Evolutionary conservation across 1,140 invertebrate species (phyloP).

Genomic region (Pachypeltis micranthus): DNA sequence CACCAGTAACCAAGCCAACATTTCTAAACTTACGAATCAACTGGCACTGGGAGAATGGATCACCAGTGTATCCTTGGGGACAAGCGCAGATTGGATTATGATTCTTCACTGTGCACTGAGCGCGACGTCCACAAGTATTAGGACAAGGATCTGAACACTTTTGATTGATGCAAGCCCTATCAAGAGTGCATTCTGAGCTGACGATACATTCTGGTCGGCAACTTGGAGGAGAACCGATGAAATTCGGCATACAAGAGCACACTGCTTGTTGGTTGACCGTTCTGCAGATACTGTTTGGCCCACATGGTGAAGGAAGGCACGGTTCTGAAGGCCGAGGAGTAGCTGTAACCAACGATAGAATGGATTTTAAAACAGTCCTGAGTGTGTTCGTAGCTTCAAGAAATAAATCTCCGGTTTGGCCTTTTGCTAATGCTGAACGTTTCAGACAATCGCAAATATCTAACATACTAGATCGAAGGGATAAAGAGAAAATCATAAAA

Average conservation of each 20-base stretch:
- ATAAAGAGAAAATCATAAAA: no score
- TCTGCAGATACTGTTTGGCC: constrained; percentile 52
- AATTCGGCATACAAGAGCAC: constrained; percentile 45
- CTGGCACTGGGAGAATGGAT: constrained; percentile 44
- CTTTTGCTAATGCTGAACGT: no score
- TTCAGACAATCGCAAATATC: no score
- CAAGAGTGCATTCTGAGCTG: constrained; percentile 44
- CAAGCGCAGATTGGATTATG: constrained; percentile 48
- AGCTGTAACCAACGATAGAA: constrained; percentile 6
- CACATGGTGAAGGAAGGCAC: constrained; percentile 58
- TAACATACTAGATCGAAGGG: no score
- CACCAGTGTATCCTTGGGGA: constrained; percentile 40
- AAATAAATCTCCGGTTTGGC: no score
- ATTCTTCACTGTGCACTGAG: constrained; percentile 44
- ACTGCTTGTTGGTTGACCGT: constrained; percentile 39
- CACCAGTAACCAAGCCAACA: constrained; percentile 25
- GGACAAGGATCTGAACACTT: constrained; percentile 49
- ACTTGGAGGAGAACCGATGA: constrained; percentile 41
- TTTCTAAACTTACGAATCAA: constrained; percentile 32
- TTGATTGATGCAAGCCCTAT: constrained; percentile 43
- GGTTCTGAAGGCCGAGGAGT: constrained; percentile 33
- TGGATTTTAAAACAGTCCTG: not conserved
- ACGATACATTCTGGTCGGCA: constrained; percentile 43
- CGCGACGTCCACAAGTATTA: constrained; percentile 46
- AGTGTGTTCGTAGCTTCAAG: no score